Evolutionary conservation across 2,888 invertebrate genomes (phyloP).

Genomic region (Timandra comae): DNA sequence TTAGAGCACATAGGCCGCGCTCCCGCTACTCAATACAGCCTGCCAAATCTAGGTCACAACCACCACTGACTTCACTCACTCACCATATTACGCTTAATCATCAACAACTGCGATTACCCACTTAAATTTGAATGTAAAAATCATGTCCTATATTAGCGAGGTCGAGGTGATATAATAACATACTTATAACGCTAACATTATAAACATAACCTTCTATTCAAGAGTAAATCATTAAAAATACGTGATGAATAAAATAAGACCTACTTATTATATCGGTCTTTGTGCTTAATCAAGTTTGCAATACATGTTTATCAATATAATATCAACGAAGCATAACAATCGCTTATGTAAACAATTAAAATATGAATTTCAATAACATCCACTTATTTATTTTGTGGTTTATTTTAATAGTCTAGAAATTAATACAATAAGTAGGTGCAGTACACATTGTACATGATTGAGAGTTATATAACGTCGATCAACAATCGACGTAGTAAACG

Average conservation of each 20-base stretch:
- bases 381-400: no score
- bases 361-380: no score
- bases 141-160: slow-evolving; percentile 22
- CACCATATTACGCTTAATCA: slow-evolving; percentile 53
- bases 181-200: slow-evolving; percentile 19
- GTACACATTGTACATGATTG: no score
- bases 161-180: slow-evolving; percentile 24
- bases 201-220: slow-evolving; percentile 21
- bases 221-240: slow-evolving; percentile 16
- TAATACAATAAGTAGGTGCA: no score
- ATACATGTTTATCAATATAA: no score
- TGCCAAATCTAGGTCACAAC: slow-evolving; percentile 61
- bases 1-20: slow-evolving; percentile 65
- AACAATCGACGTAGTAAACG: slow-evolving; percentile 12
- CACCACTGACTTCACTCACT: slow-evolving; percentile 56
- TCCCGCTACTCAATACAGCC: slow-evolving; percentile 32
- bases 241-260: slow-evolving; percentile 4
- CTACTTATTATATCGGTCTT: background rate
- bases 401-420: no score
- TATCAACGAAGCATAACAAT: no score
- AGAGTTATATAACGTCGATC: slow-evolving; percentile 12
- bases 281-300: no score
- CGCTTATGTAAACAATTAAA: no score
- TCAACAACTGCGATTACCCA: slow-evolving; percentile 37
- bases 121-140: slow-evolving; percentile 27